phyloP scores from a whole-genome alignment of 1,140 invertebrate genomes.

The Lasaia peninsularis region DNA sequence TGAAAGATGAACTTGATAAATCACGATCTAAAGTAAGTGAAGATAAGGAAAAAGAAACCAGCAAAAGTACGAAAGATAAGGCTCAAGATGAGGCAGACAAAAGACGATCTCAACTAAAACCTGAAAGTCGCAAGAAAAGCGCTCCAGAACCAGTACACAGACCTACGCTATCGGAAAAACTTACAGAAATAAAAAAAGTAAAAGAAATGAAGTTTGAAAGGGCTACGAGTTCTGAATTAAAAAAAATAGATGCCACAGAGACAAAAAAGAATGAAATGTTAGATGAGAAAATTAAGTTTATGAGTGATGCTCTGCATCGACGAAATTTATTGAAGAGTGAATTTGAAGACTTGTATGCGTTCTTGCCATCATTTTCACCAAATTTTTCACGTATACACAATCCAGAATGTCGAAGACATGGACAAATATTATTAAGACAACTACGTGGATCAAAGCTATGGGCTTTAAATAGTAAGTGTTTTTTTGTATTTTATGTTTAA shows the following conservation, averaged over 20 bases:
- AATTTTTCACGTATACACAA: slow-evolving; percentile 81
- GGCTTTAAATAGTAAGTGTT: slow-evolving; percentile 82
- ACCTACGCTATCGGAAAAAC: neutral
- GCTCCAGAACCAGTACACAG: neutral
- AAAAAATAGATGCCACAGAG: slow-evolving; percentile 22
- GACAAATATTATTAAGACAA: slow-evolving; percentile 82
- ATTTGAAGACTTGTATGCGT: slow-evolving; percentile 78
- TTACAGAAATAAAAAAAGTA: slow-evolving; percentile 1
- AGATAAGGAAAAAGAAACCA: neutral
- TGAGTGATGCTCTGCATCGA: slow-evolving; percentile 51
- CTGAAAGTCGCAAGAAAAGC: neutral
- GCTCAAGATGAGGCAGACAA: neutral
- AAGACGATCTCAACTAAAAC: neutral
- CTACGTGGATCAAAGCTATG: slow-evolving; percentile 82
- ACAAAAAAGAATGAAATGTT: slow-evolving; percentile 35
- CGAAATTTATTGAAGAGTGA: slow-evolving; percentile 67
- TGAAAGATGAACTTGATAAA: neutral
- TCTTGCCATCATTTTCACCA: slow-evolving; percentile 81
- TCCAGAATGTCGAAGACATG: slow-evolving; percentile 81
- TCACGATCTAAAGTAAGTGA: neutral
- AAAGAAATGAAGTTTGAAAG: slow-evolving; percentile 16
- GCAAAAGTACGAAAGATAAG: neutral
- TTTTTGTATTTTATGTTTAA: neutral
- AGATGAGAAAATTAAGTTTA: slow-evolving; percentile 45
- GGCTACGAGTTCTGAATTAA: slow-evolving; percentile 19